phyloP scores from a whole-genome alignment of 1,140 invertebrate species.

The Formica exsecta region DNA sequence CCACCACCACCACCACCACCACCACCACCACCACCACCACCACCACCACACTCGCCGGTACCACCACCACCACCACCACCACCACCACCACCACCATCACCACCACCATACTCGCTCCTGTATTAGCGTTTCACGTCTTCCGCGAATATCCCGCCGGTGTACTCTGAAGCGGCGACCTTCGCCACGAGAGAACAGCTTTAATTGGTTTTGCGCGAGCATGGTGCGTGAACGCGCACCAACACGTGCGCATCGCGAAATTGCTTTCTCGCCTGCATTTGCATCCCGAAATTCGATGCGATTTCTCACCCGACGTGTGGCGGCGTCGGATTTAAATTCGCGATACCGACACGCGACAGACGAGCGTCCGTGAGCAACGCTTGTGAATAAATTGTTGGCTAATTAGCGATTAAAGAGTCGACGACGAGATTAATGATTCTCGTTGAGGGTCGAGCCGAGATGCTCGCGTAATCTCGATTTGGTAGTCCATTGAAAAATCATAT shows the following conservation, averaged over 20 bases:
- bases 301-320: constrained; percentile 28
- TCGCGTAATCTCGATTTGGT: constrained; percentile 12
- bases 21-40: constrained; percentile 2
- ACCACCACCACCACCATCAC: neutral
- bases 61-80: neutral
- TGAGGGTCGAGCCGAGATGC: neutral
- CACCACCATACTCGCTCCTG: neutral
- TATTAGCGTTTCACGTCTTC: constrained; percentile 13
- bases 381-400: constrained; percentile 48
- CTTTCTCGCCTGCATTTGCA: constrained; percentile 28
- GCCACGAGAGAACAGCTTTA: constrained; percentile 48
- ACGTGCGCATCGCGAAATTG: constrained; percentile 46
- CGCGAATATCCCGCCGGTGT: constrained; percentile 4
- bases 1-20: constrained; percentile 18
- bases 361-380: constrained; percentile 14
- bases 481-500: neutral
- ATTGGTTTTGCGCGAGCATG: constrained; percentile 49
- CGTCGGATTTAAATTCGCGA: constrained; percentile 43
- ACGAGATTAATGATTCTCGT: constrained; percentile 38
- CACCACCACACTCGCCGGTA: constrained; percentile 5
- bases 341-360: constrained; percentile 24
- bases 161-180: constrained; percentile 45
- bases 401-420: constrained; percentile 50
- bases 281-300: constrained; percentile 44
- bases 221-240: constrained; percentile 44